Percentiles rank a stretch among this genome's conserved stretches.
phyloP scores from a whole-genome alignment of 2,888 invertebrate genomes.

The Oxystoma pomonae region DNA sequence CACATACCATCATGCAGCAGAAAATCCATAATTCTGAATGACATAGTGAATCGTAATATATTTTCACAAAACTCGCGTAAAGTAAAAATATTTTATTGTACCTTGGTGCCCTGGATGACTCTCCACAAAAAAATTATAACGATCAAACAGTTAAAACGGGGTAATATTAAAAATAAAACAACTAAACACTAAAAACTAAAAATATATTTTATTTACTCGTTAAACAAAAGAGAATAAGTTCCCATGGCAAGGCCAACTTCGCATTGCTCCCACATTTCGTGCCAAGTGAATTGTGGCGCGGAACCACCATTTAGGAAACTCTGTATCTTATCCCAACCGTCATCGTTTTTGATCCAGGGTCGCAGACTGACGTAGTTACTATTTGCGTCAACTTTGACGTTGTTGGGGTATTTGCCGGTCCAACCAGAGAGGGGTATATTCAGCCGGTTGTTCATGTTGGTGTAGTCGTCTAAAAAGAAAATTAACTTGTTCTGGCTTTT shows the following conservation, averaged over 20 bases:
- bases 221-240: neutral
- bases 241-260: neutral
- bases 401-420: neutral
- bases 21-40: no score
- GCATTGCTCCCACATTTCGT: neutral
- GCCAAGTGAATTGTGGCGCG: neutral
- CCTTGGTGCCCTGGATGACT: no score
- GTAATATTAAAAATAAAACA: no score
- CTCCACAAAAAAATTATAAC: no score
- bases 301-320: neutral
- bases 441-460: neutral
- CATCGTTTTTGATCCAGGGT: neutral
- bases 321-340: neutral
- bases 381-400: neutral
- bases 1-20: no score
- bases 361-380: neutral
- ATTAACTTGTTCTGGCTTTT: no score
- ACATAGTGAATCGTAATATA: no score
- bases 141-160: no score
- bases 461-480: constrained; percentile 1
- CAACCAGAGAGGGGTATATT: neutral
- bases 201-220: no score
- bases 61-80: no score
- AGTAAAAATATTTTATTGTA: no score
- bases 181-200: no score